Evolutionary conservation across 2,888 invertebrate species (phyloP).

Genomic region (Mesodorylaimus sp.): DNA sequence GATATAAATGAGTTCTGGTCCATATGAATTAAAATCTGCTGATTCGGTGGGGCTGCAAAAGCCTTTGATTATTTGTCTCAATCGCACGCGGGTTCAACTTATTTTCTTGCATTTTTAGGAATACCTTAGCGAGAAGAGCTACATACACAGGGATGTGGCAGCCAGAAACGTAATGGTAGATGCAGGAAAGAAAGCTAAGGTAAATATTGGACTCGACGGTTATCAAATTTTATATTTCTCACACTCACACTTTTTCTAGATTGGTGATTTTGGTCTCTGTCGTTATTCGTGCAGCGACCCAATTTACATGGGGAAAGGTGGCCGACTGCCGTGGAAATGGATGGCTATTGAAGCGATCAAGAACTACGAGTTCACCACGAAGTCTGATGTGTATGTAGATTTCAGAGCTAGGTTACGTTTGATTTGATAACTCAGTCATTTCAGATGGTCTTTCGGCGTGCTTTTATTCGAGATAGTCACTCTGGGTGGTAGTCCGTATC

Average conservation of each 20-base stretch:
- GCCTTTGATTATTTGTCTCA: too few species aligned
- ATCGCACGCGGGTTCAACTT: too few species aligned
- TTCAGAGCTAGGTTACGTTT: too few species aligned
- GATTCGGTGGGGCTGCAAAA: too few species aligned
- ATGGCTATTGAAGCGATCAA: slow-evolving; percentile 35
- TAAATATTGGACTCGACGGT: too few species aligned
- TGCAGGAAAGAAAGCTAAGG: slow-evolving; percentile 33
- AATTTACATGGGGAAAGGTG: not conserved
- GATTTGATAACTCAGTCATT: slow-evolving; percentile 11
- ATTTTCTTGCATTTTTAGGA: too few species aligned
- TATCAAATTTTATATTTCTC: too few species aligned
- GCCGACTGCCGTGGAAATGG: slow-evolving; percentile 27
- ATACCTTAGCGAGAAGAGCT: slow-evolving; percentile 27
- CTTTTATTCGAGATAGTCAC: slow-evolving; percentile 42
- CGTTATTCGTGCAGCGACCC: not conserved
- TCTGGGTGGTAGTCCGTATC: slow-evolving; percentile 48
- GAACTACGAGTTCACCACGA: slow-evolving; percentile 33
- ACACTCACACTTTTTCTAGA: not conserved
- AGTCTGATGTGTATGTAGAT: slow-evolving; percentile 32
- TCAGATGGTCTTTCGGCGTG: slow-evolving; percentile 39
- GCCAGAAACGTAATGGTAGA: slow-evolving; percentile 28
- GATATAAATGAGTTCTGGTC: too few species aligned
- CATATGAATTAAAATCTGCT: too few species aligned
- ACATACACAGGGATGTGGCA: slow-evolving; percentile 28
- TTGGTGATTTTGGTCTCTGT: not conserved